These are phyloP conservation scores for Bovichtus diacanthus DNA, from an alignment of 2,797 vertebrate genomes.

Conservation along the genomic window DNA sequence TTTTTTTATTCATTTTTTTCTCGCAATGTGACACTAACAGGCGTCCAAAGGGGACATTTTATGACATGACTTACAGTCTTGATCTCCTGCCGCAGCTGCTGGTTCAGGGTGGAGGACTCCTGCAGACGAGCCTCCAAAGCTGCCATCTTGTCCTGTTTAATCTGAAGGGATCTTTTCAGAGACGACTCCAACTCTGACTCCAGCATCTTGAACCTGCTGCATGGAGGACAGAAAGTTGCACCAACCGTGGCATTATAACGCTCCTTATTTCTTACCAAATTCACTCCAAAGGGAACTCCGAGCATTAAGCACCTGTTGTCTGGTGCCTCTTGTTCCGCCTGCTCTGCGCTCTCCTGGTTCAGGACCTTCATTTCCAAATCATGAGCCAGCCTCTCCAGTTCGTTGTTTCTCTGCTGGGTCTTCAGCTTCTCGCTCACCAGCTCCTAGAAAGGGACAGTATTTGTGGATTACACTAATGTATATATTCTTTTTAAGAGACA, in stretches of 20 bases:
- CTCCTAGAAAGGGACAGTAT: constrained; percentile 82
- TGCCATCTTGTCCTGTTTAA: constrained; percentile 95
- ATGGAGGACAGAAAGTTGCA: not conserved
- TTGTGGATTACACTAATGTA: not conserved
- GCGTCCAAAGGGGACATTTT: not conserved
- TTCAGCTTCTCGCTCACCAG: constrained; percentile 94
- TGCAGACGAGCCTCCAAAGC: constrained; percentile 91
- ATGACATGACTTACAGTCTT: constrained; percentile 79
- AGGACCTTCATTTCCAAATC: constrained; percentile 92
- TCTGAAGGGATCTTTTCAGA: constrained; percentile 92
- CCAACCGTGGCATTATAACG: not conserved
- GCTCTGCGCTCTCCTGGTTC: constrained; percentile 87
- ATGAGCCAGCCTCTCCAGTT: constrained; percentile 90
- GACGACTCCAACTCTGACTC: constrained; percentile 92
- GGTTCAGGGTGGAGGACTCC: constrained; percentile 91
- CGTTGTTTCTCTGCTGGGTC: constrained; percentile 92
- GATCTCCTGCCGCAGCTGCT: constrained; percentile 90
- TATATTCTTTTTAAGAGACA: not conserved
- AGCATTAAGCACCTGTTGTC: constrained; percentile 86
- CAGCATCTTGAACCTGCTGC: constrained; percentile 91
- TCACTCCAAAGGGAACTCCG: not conserved
- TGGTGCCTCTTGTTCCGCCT: constrained; percentile 84
- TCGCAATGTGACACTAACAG: not conserved
- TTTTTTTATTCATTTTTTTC: not conserved
- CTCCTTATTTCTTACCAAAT: not conserved